A percentile compares a stretch with the other conserved stretches of the same genome.
Conservation (phyloP, 2,797 vertebrate species). For the Amphiprion clarkii region DNA sequence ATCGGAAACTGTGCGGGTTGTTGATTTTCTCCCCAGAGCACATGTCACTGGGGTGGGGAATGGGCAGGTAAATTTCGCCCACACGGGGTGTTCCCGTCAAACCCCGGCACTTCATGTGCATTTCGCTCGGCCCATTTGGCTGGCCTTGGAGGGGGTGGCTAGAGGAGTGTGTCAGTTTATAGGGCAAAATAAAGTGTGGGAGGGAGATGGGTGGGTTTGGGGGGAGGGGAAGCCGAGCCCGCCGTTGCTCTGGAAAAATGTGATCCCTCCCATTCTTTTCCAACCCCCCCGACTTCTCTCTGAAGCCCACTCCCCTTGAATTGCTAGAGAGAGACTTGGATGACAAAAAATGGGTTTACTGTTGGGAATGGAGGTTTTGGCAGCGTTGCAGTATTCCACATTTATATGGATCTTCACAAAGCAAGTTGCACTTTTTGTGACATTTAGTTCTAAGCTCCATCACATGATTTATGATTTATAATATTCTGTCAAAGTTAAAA, state of each 20-base stretch:
- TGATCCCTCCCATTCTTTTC: conserved; percentile 78
- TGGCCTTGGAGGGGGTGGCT: conserved; percentile 84
- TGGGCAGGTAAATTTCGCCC: conserved; percentile 85
- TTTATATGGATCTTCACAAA: conserved; percentile 10
- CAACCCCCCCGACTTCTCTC: conserved; percentile 25
- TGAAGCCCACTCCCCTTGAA: conserved; percentile 10
- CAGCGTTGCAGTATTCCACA: neutral
- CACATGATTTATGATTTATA: neutral
- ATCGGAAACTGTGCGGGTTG: conserved; percentile 54
- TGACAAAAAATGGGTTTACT: neutral
- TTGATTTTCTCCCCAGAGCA: conserved; percentile 82
- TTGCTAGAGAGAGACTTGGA: neutral
- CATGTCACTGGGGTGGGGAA: conserved; percentile 85
- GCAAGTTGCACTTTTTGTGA: neutral
- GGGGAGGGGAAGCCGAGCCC: conserved; percentile 81
- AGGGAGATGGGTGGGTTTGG: conserved; percentile 84
- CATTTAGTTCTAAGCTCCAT: neutral
- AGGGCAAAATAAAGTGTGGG: conserved; percentile 83
- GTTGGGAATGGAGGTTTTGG: too few relatives aligned
- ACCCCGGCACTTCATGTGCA: conserved; percentile 73
- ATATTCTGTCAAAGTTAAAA: neutral
- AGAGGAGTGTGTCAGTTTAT: conserved; percentile 81
- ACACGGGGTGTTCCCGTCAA: conserved; percentile 86
- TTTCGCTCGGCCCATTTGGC: conserved; percentile 86
- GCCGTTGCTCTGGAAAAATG: conserved; percentile 71